Evolutionary conservation across 2,888 invertebrate species (phyloP).

Genomic region (Ptychoptera contaminata): DNA sequence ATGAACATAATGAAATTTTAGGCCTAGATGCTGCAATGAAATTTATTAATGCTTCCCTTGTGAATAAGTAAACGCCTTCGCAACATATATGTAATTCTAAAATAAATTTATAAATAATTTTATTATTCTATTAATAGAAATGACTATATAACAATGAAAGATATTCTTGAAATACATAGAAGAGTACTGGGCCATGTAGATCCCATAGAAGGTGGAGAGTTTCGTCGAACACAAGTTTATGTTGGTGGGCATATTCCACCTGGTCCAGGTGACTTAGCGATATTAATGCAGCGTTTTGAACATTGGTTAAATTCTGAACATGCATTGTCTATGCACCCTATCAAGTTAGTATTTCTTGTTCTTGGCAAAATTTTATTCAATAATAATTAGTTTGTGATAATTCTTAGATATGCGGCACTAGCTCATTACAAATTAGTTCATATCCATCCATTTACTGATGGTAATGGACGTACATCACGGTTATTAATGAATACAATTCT

Average conservation of each 20-base stretch:
- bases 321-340: conserved; percentile 73
- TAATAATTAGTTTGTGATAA: conserved; percentile 15
- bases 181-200: conserved; percentile 90
- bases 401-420: conserved; percentile 69
- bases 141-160: conserved; percentile 62
- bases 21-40: conserved; percentile 90
- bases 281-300: conserved; percentile 76
- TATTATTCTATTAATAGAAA: conserved; percentile 33
- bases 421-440: conserved; percentile 95
- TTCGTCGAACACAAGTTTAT: conserved; percentile 81
- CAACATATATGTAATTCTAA: background rate
- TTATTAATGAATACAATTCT: conserved; percentile 91
- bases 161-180: conserved; percentile 83
- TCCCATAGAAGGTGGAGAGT: conserved; percentile 77
- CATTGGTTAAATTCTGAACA: conserved; percentile 86
- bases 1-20: conserved; percentile 94
- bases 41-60: conserved; percentile 68
- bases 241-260: conserved; percentile 93
- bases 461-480: conserved; percentile 90
- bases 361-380: background rate
- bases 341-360: conserved; percentile 37
- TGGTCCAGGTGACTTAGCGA: conserved; percentile 61
- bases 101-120: background rate
- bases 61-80: conserved; percentile 37
- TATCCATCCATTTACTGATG: conserved; percentile 94